Base-by-base conservation (phyloP, 92 coral and sea anemone genomes). In the Phenganax stokvisi region DNA sequence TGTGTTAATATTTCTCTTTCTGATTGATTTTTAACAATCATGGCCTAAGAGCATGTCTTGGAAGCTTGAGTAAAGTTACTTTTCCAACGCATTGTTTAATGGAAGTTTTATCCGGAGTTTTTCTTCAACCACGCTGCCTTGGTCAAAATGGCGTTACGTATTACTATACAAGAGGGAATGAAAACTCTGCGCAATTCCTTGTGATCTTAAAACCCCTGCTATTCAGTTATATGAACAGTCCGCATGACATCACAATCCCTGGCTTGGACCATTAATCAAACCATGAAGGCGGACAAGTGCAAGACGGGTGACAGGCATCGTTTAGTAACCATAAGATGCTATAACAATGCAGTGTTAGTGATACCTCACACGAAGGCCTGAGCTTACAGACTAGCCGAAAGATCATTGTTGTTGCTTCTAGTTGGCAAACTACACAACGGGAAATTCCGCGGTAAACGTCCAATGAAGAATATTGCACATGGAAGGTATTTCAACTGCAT, bases 301-400 rank as follows among this genome's bases (percentile, higher is more conserved):
- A 52, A 68, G 73, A 68, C 7, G 52, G 7, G 53, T n/a, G 29
- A 68, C 73, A 68, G 47, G 73, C 53, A 29, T 30, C 73, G 73
- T 68, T 30, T 16, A 68, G 54, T 68, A 68, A 68, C 73, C 11
- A 68, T 29, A 68, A 30, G 47, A 3, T 37, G 47, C 5, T 37
- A 37, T 37, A 37, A 68, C 52, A 68, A 68, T 68, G n/a, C 54
- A 68, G 53, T 68, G 73, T 30, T 68, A 68, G 53, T 68, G 73
- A 68, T 68, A 68, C 73, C 73, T 30, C 73, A 68, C 73, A 68
- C 73, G 73, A 52, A 68, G 73, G 12, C 53, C 37, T 10, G 31
- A 68, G 73, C 37, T 68, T n/a, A 52, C 73, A 68, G 73, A 68
- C 12, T 15, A 37, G 73, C 73, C 73, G 73, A 30, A 68, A 68